Base-by-base conservation (phyloP, 2,888 invertebrate genomes). In the Chymomyza procnemis region DNA sequence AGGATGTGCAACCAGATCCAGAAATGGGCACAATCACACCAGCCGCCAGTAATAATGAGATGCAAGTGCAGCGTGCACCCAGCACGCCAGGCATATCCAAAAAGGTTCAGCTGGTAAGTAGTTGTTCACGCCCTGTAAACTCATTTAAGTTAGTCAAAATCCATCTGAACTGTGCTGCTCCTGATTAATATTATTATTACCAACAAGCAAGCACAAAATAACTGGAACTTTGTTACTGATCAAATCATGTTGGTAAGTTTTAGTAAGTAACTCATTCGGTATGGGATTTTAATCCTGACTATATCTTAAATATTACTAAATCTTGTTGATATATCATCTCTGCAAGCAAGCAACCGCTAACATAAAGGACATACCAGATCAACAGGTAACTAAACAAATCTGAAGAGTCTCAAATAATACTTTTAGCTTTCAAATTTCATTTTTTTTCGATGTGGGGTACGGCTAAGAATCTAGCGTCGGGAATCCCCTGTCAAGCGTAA, bases 21-120 rank as follows among this genome's bases (percentile, higher is more conserved):
- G 93, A 93, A 76, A 91, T 93, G 4, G 94, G 93, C 0, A 90
- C 91, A 3, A 73, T 90, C 50, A 78, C 89, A 1, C 85, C 89
- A 83, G 92, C 90, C 56, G 89, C 90, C 12, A 92, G 92, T 71
- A 71, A 81, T 57, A 83, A 65, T n/a, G 88, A 87, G 65, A 77
- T 85, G 21, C 80, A 80, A 18, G 80, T 79, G 3, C 89, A 88
- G 34, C 91, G 92, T 54, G 90, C 92, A 71, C 89, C 93, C 60
- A 89, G 92, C 78, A 92, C 93, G 46, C 95, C 96, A 1, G 94
- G 94, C 34, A 93, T 95, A 71, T 95, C 95, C 71, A 97, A 97
- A 91, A 97, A 97, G 93, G 97, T 97, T 57, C 96, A 97, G 89
- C 90, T 97, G 94, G 97, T 97, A 89, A 92, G 93, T 75, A 19